Evolutionary conservation across 2,797 vertebrate genomes (phyloP), one percentile per base, ranked within the genome.

Genomic region (Leucoraja ocellata): DNA sequence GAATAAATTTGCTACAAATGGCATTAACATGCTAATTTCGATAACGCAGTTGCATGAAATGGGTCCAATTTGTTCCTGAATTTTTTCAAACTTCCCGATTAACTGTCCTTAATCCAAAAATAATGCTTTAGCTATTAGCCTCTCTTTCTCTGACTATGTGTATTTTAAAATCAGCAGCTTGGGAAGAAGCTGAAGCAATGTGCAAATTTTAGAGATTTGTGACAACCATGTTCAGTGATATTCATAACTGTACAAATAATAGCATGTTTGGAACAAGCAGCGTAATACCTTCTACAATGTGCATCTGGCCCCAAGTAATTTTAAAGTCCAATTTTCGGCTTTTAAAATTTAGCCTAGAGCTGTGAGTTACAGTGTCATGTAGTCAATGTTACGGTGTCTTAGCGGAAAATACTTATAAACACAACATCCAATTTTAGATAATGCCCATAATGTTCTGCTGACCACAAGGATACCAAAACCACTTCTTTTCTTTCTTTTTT

Each of bases 21-120:
- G n/a, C 63, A 88, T 36, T 36, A 88, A 16, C 16, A 88, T 88
- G 63, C 16, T 36, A 10, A 88, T 88, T 88, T 88, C 84, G 63
- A 88, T 36, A 68, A 68, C 84, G 32, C 84, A 88, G 84, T n/a
- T 88, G 84, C 63, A 36, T 32, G 14, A 88, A 88, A 68, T 88
- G 61, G 61, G 63, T 10, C 63, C 32, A 68, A 88, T 88, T 39
- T 88, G n/a, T 65, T 88, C n/a, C 63, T 88, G 16, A 63, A 88
- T 36, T n/a, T 65, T 36, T n/a, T 65, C 63, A n/a, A 32, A 88
- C 7, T 21, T 36, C 84, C 32, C 32, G 32, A 32, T 32, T 32
- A 32, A 32, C 32, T 88, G 84, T 18, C 61, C 65, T n/a, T 36
- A 88, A 88, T 65, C 84, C 84, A 88, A 88, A 61, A 88, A 88